Evolutionary conservation across 2,888 invertebrate species (phyloP).

Genomic region (Leucophenga montana): DNA sequence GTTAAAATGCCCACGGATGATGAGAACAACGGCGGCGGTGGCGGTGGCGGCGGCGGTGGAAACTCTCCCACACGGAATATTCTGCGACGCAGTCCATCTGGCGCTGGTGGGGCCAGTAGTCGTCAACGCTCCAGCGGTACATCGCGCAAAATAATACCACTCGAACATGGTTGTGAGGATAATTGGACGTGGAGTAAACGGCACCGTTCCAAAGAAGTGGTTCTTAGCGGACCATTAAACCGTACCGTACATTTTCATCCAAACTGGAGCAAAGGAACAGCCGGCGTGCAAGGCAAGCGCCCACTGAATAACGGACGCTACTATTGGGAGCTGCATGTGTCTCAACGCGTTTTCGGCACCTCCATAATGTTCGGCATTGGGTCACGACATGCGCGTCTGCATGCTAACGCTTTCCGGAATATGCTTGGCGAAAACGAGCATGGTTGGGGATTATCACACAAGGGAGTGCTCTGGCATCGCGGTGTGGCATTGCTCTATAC

Average conservation of each 20-base stretch:
- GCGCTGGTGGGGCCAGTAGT: not conserved
- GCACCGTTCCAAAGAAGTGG: conserved; percentile 76
- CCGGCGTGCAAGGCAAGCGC: conserved; percentile 80
- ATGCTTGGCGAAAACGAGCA: conserved; percentile 81
- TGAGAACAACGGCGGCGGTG: conserved; percentile 34
- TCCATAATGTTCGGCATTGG: conserved; percentile 83
- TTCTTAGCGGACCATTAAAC: conserved; percentile 75
- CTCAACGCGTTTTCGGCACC: conserved; percentile 81
- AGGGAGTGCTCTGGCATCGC: conserved; percentile 80
- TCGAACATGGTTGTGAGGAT: conserved; percentile 76
- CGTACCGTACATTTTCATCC: conserved; percentile 82
- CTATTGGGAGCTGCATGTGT: conserved; percentile 80
- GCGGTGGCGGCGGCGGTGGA: conserved; percentile 27
- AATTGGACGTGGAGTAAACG: conserved; percentile 81
- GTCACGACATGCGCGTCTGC: conserved; percentile 76
- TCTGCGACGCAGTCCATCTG: not conserved
- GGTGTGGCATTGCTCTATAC: conserved; percentile 79
- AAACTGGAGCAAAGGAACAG: conserved; percentile 84
- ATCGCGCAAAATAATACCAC: conserved; percentile 45
- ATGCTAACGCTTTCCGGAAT: conserved; percentile 81
- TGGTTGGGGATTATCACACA: conserved; percentile 84
- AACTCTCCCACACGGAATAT: conserved; percentile 13
- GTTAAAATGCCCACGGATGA: conserved; percentile 43
- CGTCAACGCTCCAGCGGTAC: not conserved
- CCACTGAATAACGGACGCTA: conserved; percentile 78